phyloP scores from a whole-genome alignment of 2,888 invertebrate species.

The Drosophila pseudotalamancana region DNA sequence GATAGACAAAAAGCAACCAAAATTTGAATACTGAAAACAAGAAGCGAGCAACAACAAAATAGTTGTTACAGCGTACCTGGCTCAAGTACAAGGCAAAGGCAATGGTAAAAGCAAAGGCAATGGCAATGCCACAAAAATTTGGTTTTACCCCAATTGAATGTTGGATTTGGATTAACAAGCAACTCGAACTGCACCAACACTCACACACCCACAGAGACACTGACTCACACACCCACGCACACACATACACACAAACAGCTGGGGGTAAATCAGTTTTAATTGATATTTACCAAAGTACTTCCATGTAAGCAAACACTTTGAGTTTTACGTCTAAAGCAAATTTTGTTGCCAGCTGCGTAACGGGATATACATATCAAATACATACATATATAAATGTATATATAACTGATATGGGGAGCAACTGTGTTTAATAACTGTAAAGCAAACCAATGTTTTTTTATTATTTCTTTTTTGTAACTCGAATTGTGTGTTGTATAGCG shows the following conservation, averaged over 20 bases:
- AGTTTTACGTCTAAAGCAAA: slow-evolving; percentile 62
- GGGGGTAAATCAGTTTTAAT: slow-evolving; percentile 74
- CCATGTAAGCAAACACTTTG: slow-evolving; percentile 73
- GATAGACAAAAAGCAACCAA: slow-evolving; percentile 17
- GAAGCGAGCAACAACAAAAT: slow-evolving; percentile 5
- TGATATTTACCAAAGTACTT: slow-evolving; percentile 77
- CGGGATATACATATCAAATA: background rate
- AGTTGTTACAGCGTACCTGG: slow-evolving; percentile 16
- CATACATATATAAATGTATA: background rate
- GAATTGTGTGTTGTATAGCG: slow-evolving; percentile 1
- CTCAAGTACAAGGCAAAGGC: slow-evolving; percentile 46
- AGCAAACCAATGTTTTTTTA: background rate
- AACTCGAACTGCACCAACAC: slow-evolving; percentile 3
- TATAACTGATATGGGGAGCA: background rate
- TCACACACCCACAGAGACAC: slow-evolving; percentile 2
- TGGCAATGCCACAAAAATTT: slow-evolving; percentile 44
- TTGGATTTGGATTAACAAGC: slow-evolving; percentile 44
- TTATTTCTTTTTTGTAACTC: slow-evolving; percentile 1
- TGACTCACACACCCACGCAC: slow-evolving; percentile 5
- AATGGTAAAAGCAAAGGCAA: slow-evolving; percentile 46
- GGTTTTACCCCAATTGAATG: slow-evolving; percentile 39
- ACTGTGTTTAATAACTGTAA: slow-evolving; percentile 13
- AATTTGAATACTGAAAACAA: slow-evolving; percentile 17
- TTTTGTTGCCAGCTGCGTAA: slow-evolving; percentile 31
- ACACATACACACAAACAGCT: slow-evolving; percentile 6